Evolutionary conservation across 2,113 vertebrate species (phyloP), one percentile per base, ranked within the genome.

Genomic region (Calcarius ornatus): DNA sequence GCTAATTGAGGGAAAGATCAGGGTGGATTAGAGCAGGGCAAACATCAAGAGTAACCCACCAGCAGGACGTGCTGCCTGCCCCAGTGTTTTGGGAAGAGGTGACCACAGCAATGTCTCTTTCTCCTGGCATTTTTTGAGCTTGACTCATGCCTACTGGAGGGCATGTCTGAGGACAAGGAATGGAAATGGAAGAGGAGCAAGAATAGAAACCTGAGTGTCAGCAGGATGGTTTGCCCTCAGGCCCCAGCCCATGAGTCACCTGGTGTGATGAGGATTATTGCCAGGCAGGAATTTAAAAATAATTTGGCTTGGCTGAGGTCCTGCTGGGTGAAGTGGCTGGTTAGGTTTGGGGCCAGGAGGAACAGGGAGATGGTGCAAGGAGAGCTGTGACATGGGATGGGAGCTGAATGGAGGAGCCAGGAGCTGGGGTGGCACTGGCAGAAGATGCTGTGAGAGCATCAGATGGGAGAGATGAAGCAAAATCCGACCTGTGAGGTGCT

Each of bases 151-250:
- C 51, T 82, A 5, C 71, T 70, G 68, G 35, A 86, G 79, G 56
- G 48, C 77, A 63, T 0, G 10, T 76, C 79, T 88, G 93, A 83
- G 78, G 84, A 78, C 9, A 17, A 75, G 80, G 70, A 42, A 17
- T 76, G 66, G 77, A 87, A 92, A 48, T 85, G 75, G 64, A 83
- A 86, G 60, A 51, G 79, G 19, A 88, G 69, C 80, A 83, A 71
- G 92, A 93, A 96, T 70, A 83, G 90, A 94, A 96, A 94, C 21
- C 56, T 88, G 50, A 59, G 56, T 59, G 91, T 86, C 69, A 83
- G 79, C 19, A 3, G 86, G 84, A 76, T 0, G 0, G 59, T 89
- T 92, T 57, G 50, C 79, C 81, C 90, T 96, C 50, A 6, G 69
- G 73, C 71, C n/a, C 1, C 1, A 70, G 85, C 63, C 86, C 5